These are phyloP conservation scores for Pectinophora gossypiella DNA, from an alignment of 1,140 invertebrate genomes.

Conservation along the genomic window DNA sequence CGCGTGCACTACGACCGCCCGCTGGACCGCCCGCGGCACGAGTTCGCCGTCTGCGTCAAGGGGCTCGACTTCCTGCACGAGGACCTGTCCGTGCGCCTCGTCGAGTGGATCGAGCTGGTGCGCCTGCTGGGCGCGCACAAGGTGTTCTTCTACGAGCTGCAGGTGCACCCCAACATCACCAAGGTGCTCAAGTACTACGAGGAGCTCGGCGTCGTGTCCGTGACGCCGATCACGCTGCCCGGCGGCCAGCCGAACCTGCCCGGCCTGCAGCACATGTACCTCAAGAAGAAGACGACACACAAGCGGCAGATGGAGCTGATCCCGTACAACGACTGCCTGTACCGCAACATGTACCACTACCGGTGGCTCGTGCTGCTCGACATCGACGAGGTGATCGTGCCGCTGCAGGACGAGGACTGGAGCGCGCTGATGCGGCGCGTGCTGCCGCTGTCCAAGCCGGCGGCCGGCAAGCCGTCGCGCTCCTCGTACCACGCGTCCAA, in stretches of 20 bases:
- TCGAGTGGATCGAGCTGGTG: slow-evolving; percentile 97
- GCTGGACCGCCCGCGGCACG: slow-evolving; percentile 73
- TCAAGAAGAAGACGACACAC: slow-evolving; percentile 92
- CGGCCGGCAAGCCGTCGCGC: slow-evolving; percentile 82
- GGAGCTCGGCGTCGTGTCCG: slow-evolving; percentile 83
- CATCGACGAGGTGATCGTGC: slow-evolving; percentile 97
- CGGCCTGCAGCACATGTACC: slow-evolving; percentile 90
- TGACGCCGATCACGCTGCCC: slow-evolving; percentile 91
- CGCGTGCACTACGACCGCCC: slow-evolving; percentile 89
- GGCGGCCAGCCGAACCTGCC: slow-evolving; percentile 94
- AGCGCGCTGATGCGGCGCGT: slow-evolving; percentile 86
- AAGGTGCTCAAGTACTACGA: slow-evolving; percentile 92
- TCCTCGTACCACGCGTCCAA: slow-evolving; percentile 94
- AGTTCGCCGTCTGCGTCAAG: slow-evolving; percentile 96
- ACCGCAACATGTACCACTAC: slow-evolving; percentile 94
- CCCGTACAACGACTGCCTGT: slow-evolving; percentile 97
- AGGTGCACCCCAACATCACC: slow-evolving; percentile 92
- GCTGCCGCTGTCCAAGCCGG: slow-evolving; percentile 82
- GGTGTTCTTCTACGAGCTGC: slow-evolving; percentile 94
- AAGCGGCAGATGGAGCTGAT: slow-evolving; percentile 97
- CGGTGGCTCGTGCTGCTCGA: slow-evolving; percentile 94
- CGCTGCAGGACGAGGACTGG: slow-evolving; percentile 87
- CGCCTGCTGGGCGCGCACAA: slow-evolving; percentile 92
- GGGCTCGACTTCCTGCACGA: slow-evolving; percentile 94
- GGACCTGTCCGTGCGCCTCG: slow-evolving; percentile 90